Conservation (phyloP, 2,797 vertebrate genomes). For the Enteromius viviparus region DNA sequence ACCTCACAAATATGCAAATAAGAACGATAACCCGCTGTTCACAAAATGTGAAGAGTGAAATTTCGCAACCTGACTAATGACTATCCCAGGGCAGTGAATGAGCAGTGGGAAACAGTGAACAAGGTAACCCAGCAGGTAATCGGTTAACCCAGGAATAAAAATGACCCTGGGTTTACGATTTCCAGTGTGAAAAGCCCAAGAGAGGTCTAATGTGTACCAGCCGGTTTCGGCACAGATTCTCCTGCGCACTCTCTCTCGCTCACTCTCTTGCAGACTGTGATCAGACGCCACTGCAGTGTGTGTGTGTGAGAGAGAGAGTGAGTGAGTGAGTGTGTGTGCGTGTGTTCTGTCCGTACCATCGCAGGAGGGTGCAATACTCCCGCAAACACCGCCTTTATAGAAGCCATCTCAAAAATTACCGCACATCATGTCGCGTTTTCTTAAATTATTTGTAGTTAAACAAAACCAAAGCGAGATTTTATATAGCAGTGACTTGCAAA, state of each 20-base stretch:
- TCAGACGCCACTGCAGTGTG: slow-evolving; percentile 57
- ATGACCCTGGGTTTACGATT: slow-evolving; percentile 24
- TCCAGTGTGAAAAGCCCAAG: slow-evolving; percentile 28
- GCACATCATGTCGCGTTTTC: slow-evolving; percentile 19
- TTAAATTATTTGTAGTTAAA: not conserved
- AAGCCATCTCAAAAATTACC: slow-evolving; percentile 6
- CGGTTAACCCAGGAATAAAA: slow-evolving; percentile 22
- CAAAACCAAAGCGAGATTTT: not conserved
- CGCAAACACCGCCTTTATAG: slow-evolving; percentile 48
- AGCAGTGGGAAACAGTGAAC: not conserved
- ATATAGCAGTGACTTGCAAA: not conserved
- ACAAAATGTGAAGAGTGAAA: not conserved
- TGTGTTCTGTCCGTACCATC: slow-evolving; percentile 52
- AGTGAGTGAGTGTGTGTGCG: not conserved
- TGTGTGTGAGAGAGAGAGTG: slow-evolving; percentile 11
- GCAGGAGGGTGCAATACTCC: slow-evolving; percentile 51
- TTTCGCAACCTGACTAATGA: not conserved
- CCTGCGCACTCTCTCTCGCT: slow-evolving; percentile 20
- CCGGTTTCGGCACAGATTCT: slow-evolving; percentile 21
- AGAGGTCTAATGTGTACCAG: slow-evolving; percentile 28
- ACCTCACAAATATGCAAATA: slow-evolving; percentile 9
- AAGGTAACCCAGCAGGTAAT: slow-evolving; percentile 1
- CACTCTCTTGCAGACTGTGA: slow-evolving; percentile 47
- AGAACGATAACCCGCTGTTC: not conserved
- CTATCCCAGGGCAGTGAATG: not conserved